Evolutionary conservation across 2,113 vertebrate genomes (phyloP).

Genomic region (Passerina amoena): DNA sequence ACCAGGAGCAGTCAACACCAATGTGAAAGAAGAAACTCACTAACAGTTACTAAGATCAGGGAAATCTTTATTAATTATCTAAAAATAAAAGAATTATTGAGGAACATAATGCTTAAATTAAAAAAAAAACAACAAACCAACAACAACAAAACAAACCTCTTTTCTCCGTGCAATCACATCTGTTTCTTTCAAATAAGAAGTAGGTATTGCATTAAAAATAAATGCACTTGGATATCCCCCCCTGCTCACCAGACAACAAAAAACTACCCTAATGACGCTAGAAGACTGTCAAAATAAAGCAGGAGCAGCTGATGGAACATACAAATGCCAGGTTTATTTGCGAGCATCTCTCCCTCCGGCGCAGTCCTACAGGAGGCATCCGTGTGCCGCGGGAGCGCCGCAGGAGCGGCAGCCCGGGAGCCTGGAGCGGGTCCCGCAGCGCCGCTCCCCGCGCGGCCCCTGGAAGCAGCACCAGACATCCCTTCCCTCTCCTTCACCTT

Average conservation of each 20-base stretch:
- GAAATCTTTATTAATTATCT: neutral
- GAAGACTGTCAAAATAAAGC: neutral
- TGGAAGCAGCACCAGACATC: neutral
- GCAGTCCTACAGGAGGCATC: constrained; percentile 29
- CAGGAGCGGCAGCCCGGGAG: neutral
- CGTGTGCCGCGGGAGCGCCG: neutral
- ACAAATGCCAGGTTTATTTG: accelerated
- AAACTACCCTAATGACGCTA: neutral
- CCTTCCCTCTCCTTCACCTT: neutral
- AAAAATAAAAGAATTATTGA: neutral
- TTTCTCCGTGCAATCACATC: neutral
- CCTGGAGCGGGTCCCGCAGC: neutral
- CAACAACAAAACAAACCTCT: too few species aligned
- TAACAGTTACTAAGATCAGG: neutral
- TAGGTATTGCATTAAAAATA: neutral
- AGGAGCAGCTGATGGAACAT: accelerated
- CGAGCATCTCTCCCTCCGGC: neutral
- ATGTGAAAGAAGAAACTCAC: neutral
- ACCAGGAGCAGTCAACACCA: neutral
- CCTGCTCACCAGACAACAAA: neutral
- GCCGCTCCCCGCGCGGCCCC: neutral
- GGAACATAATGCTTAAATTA: neutral
- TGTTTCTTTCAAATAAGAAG: neutral
- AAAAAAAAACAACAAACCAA: too few species aligned
- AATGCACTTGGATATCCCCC: neutral